Evolutionary conservation across 2,888 invertebrate species (phyloP).

Genomic region (Cheiracanthium punctorium): DNA sequence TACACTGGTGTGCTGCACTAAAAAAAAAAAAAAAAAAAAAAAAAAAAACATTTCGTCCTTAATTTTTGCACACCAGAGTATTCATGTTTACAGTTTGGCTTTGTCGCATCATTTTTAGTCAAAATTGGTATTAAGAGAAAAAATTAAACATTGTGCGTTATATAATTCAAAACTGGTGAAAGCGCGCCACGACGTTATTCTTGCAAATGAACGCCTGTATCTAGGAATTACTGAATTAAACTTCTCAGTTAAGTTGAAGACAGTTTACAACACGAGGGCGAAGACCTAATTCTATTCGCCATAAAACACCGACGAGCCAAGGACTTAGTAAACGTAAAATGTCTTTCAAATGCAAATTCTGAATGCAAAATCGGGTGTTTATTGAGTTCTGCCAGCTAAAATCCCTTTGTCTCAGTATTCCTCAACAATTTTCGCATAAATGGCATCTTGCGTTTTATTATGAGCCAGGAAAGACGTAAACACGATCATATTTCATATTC

Average conservation of each 20-base stretch:
- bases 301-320: neutral
- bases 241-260: neutral
- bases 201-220: too few relatives aligned
- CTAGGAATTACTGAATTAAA: too few relatives aligned
- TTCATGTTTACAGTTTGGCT: too few relatives aligned
- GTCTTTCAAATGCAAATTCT: neutral
- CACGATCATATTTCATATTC: conserved; percentile 44
- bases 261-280: neutral
- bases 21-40: too few relatives aligned
- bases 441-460: neutral
- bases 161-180: too few relatives aligned
- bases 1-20: too few relatives aligned
- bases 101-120: too few relatives aligned
- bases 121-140: too few relatives aligned
- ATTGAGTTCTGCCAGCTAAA: neutral
- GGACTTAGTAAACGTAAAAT: neutral
- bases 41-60: too few relatives aligned
- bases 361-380: neutral
- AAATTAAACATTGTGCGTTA: too few relatives aligned
- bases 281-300: neutral
- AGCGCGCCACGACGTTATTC: too few relatives aligned
- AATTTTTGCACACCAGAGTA: too few relatives aligned
- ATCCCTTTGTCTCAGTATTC: neutral
- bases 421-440: neutral
- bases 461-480: conserved; percentile 14